Evolutionary conservation across 2,797 vertebrate genomes (phyloP).

Genomic region (Botia kubotai): DNA sequence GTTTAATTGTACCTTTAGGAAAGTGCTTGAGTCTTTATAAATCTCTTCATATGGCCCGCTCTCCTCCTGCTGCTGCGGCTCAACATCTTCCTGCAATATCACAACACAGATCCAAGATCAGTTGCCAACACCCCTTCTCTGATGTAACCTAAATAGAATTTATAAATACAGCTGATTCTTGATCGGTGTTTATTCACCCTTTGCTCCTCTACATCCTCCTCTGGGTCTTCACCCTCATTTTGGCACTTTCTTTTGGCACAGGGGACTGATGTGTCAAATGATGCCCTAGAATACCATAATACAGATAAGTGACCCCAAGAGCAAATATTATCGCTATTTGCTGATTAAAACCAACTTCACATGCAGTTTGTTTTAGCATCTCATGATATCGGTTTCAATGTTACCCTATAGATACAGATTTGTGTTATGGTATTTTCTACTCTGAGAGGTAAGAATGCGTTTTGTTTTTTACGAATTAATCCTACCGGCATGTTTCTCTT

Average conservation of each 20-base stretch:
- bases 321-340: no score
- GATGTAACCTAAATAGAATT: not conserved
- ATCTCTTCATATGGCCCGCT: constrained; percentile 92
- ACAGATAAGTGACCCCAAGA: not conserved
- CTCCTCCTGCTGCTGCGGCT: constrained; percentile 89
- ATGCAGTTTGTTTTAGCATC: not conserved
- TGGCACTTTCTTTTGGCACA: constrained; percentile 84
- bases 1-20: constrained; percentile 85
- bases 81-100: constrained; percentile 87
- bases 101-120: constrained; percentile 31
- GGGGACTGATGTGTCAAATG: constrained; percentile 85
- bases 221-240: constrained; percentile 89
- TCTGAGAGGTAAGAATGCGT: not conserved
- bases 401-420: not conserved
- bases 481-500: constrained; percentile 88
- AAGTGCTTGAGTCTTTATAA: constrained; percentile 98
- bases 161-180: not conserved
- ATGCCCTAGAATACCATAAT: constrained; percentile 77
- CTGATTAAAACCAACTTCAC: not conserved
- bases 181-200: constrained; percentile 77
- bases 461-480: no score
- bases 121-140: not conserved
- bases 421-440: not conserved
- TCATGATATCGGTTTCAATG: not conserved
- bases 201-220: constrained; percentile 93